Conservation (phyloP, 2,797 vertebrate genomes). For the Cossypha polioptera region DNA sequence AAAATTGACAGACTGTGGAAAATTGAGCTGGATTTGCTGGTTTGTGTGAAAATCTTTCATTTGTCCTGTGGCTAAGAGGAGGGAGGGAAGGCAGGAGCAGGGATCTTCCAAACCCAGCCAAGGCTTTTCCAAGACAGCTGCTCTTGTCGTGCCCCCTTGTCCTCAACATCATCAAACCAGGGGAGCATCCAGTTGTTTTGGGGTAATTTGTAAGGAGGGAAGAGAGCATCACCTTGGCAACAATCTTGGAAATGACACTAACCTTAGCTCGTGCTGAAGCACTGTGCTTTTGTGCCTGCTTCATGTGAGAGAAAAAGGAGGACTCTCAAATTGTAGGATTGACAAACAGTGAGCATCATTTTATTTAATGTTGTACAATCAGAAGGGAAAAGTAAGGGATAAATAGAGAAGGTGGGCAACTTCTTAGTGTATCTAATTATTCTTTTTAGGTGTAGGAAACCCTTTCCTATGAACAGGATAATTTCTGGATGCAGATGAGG, state of each 20-base stretch:
- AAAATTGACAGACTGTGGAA: neutral
- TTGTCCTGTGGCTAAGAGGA: neutral
- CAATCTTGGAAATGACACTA: neutral
- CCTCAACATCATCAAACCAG: neutral
- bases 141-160: accelerated
- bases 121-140: neutral
- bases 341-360: neutral
- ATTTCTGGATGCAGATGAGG: neutral
- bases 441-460: neutral
- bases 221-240: neutral
- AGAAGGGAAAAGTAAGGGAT: neutral
- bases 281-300: neutral
- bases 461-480: neutral
- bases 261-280: neutral
- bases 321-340: neutral
- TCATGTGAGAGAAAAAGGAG: neutral
- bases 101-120: neutral
- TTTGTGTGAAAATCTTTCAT: neutral
- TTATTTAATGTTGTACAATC: neutral
- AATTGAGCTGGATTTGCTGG: neutral
- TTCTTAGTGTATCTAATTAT: neutral
- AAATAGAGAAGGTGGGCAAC: neutral
- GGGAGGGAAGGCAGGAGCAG: neutral
- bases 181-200: neutral
- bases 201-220: neutral